Base-by-base conservation (phyloP, 2,888 invertebrate genomes). In the Oscheius sp. region DNA sequence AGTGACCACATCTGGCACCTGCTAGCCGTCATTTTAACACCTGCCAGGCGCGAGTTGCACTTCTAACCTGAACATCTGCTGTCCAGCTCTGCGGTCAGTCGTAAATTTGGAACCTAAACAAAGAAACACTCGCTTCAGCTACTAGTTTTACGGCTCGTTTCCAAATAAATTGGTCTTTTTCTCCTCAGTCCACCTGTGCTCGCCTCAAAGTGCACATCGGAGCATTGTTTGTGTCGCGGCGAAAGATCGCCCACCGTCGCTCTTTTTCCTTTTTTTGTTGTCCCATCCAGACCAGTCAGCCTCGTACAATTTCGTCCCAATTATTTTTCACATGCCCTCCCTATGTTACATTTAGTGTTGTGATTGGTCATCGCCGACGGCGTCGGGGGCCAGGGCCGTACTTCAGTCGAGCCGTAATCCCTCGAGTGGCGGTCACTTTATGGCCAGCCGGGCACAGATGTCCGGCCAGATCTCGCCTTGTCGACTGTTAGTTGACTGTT, bases 171-270 rank as follows among this genome's bases (percentile, higher is more conserved):
- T n/a, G n/a, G n/a, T n/a, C n/a, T 20, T n/a, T 36, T 54, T 36
- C 54, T 32, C 33, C 20, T 41, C 41, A 22, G 44, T 59, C 59
- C 59, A 44, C 44, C 41, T 38, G 41, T 36, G 38, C 57, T 59
- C 59, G 44, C 41, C 57, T 17, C 26, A 36, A 41, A 28, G 59
- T 41, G 44, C 44, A 41, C 59, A 36, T 57, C 36, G 38, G 38
- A 41, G 59, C 59, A 44, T 59, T 59, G 59, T 59, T 59, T 59
- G 59, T 59, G 59, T 38, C 59, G 54, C 59, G 59, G 59, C 59
- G 59, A 59, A 59, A 59, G 59, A 59, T 59, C 59, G 59, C 36
- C 56, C 26, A 36, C n/a, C 44, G 26, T 44, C 26, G 24, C 36
- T 36, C 56, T 24, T 54, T 54, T 54, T 36, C 54, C 59, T 59